Conservation (phyloP, 1,140 invertebrate species). For the Aphelenchoides besseyi region DNA sequence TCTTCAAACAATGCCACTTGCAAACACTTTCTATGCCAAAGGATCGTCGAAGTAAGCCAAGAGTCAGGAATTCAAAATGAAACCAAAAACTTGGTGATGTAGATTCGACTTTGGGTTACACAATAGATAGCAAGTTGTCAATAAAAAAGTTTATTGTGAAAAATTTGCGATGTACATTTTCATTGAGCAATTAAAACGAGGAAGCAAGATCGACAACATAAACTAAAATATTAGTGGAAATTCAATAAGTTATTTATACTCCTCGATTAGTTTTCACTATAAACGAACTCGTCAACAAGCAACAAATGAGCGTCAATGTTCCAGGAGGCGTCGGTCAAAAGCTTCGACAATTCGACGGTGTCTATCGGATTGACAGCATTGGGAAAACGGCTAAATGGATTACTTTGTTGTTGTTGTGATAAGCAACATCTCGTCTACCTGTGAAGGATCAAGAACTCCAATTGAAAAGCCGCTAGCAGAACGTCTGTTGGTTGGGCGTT, state of each 20-base stretch:
- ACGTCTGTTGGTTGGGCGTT: background rate
- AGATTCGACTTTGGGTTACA: too few relatives aligned
- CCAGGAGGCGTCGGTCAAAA: background rate
- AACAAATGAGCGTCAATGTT: slow-evolving; percentile 3
- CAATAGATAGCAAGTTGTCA: too few relatives aligned
- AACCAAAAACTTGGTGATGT: too few relatives aligned
- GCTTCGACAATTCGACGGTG: background rate
- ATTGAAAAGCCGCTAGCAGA: slow-evolving; percentile 14
- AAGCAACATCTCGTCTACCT: too few relatives aligned
- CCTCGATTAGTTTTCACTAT: background rate
- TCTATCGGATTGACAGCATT: background rate
- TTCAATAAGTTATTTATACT: too few relatives aligned
- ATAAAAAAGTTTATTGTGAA: too few relatives aligned
- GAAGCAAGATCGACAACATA: background rate
- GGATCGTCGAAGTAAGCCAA: too few relatives aligned
- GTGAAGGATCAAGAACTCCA: background rate
- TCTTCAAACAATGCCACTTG: too few relatives aligned
- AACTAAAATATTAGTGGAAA: too few relatives aligned
- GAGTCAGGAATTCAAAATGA: too few relatives aligned
- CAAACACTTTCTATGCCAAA: too few relatives aligned
- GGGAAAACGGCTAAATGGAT: background rate
- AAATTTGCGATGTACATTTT: background rate
- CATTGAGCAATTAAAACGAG: background rate
- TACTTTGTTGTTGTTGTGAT: background rate
- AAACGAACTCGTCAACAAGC: slow-evolving; percentile 4